Percentiles rank a stretch among this genome's conserved stretches.
Evolutionary conservation across 1,140 invertebrate species (phyloP).

Genomic region (Caerostris extrusa): DNA sequence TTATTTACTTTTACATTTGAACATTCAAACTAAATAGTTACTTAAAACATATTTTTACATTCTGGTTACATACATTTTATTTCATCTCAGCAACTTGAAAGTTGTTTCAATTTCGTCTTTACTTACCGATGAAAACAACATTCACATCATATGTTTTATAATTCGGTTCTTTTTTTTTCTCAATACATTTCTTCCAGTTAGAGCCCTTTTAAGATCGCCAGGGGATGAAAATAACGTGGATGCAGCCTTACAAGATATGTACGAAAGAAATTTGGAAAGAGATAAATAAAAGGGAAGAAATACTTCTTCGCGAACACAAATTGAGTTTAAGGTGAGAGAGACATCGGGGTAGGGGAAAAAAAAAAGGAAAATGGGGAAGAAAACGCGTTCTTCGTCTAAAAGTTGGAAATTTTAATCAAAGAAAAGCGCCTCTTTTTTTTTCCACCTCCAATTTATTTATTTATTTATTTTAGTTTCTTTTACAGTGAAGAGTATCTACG

Average conservation of each 20-base stretch:
- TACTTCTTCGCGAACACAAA: constrained; percentile 23
- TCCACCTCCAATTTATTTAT: neutral
- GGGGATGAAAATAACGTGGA: constrained; percentile 1
- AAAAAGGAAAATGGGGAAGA: neutral
- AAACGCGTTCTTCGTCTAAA: constrained; percentile 25
- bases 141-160: constrained; percentile 40
- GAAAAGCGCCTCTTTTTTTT: constrained; percentile 31
- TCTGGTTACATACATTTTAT: no score
- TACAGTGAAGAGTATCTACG: neutral
- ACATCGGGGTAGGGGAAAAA: neutral
- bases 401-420: constrained; percentile 59
- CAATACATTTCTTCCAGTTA: neutral
- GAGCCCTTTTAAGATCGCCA: neutral
- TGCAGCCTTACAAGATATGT: neutral
- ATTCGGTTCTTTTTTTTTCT: constrained; percentile 1
- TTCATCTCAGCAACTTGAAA: no score
- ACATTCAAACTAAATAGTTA: no score
- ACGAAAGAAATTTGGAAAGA: neutral
- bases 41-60: no score
- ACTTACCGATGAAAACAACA: neutral
- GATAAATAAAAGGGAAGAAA: constrained; percentile 28
- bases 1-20: no score
- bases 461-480: neutral
- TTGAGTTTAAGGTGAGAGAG: constrained; percentile 55
- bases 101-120: neutral